Percentiles rank a stretch among this genome's conserved stretches.
Evolutionary conservation across 2,113 vertebrate species (phyloP).

Genomic region (Plecturocebus donacophilus): DNA sequence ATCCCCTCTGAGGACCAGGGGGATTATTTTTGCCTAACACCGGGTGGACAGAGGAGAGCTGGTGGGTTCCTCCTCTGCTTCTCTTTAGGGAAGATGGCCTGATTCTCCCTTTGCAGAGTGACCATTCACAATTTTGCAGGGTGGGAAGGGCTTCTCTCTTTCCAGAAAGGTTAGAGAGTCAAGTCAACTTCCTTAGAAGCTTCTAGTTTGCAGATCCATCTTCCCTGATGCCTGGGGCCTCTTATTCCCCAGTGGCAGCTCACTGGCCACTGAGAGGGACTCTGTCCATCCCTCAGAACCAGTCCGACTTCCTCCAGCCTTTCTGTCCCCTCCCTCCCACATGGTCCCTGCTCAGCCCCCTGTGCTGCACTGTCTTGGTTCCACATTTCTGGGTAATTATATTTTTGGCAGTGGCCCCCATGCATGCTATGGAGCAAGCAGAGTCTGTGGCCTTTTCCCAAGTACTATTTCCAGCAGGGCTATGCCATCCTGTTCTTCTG

Average conservation of each 20-base stretch:
- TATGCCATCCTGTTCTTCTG: not conserved
- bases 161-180: not conserved
- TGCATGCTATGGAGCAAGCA: not conserved
- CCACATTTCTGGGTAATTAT: conserved; percentile 71
- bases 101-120: not conserved
- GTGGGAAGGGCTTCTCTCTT: not conserved
- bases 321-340: too few relatives aligned
- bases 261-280: not conserved
- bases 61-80: not conserved
- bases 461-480: conserved; percentile 48
- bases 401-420: conserved; percentile 36
- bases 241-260: not conserved
- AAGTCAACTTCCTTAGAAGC: not conserved
- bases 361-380: conserved; percentile 52
- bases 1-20: not conserved
- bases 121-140: not conserved
- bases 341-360: conserved; percentile 40
- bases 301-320: not conserved
- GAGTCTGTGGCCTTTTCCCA: conserved; percentile 32
- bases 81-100: not conserved
- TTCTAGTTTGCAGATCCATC: not conserved
- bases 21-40: not conserved
- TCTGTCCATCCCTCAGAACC: not conserved
- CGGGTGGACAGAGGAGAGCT: not conserved
- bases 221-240: not conserved